Base-by-base conservation (phyloP, 2,888 invertebrate species). In the Nomada fucata region DNA sequence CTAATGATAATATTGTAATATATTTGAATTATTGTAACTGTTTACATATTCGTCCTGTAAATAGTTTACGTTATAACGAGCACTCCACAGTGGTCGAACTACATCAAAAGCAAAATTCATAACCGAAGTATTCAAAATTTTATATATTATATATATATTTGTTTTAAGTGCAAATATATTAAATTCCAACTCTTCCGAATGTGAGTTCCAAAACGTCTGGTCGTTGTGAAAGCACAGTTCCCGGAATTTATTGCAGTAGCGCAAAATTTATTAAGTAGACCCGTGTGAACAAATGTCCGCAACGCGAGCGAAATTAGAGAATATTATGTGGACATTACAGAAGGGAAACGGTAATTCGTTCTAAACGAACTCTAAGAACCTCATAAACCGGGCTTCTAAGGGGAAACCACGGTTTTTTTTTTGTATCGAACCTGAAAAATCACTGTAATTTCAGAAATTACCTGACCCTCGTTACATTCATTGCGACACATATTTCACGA, bases 361-460 rank as follows among this genome's bases (percentile, higher is more conserved):
- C 74, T 70, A 61, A 83, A 75, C 60, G 72, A 77, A 79, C 59
- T 74, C 68, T 79, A 57, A 77, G 60, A 85, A 70, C 63, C 77
- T 64, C 83, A 26, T 76, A 86, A 86, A 84, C 61, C 55, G n/a
- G 18, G 13, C 52, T 59, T 26, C 42, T 11, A 63, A 55, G 26
- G 44, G 44, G 70, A 50, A 53, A 13, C 57, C 18, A 15, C 20
- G 10, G 4, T n/a, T 47, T 36, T 69, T 53, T 53, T 72, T 61
- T 63, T 26, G 26, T 26, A 20, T 55, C 29, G 44, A 7, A 29
- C 7, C 20, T 50, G 69, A 73, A 71, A 84, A 74, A 77, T 76
- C 74, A 59, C 71, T 1, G 69, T 68, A 72, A 84, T 86, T 86
- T 86, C 76, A 55, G 29, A 74, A 76, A 74, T 84, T 82, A 23